A percentile compares a stretch with the other conserved stretches of the same genome.
Evolutionary conservation across 1,140 invertebrate genomes (phyloP).

Genomic region (Listronotus oregonensis): DNA sequence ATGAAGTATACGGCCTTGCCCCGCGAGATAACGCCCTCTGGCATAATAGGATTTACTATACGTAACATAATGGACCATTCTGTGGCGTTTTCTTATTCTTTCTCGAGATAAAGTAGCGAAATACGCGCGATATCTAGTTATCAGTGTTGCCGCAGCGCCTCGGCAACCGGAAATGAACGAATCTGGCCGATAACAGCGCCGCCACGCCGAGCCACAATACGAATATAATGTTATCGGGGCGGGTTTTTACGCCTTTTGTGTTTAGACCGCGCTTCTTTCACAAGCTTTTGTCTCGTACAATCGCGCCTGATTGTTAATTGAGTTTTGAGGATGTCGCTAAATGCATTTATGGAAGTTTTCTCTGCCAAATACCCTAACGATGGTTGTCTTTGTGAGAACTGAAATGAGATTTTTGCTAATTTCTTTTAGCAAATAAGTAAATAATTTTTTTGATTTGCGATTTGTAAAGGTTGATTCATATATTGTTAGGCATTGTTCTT

Average conservation of each 20-base stretch:
- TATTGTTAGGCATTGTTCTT: too few species aligned
- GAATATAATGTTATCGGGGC: slow-evolving; percentile 54
- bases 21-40: slow-evolving; percentile 55
- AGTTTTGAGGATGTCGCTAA: slow-evolving; percentile 50
- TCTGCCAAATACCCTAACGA: slow-evolving; percentile 42
- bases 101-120: slow-evolving; percentile 57
- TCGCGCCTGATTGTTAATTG: slow-evolving; percentile 56
- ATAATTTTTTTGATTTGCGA: too few species aligned
- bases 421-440: too few species aligned
- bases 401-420: too few species aligned
- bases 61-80: slow-evolving; percentile 59
- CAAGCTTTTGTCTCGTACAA: slow-evolving; percentile 47
- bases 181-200: slow-evolving; percentile 54
- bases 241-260: slow-evolving; percentile 53
- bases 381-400: too few species aligned
- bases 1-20: slow-evolving; percentile 52
- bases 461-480: too few species aligned
- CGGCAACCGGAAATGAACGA: slow-evolving; percentile 54
- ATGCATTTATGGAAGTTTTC: slow-evolving; percentile 45
- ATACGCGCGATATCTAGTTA: too few species aligned
- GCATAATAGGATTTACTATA: slow-evolving; percentile 59
- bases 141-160: too few species aligned
- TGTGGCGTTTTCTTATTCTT: slow-evolving; percentile 59
- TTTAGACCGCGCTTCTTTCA: slow-evolving; percentile 46
- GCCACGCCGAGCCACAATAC: slow-evolving; percentile 46